phyloP scores from a whole-genome alignment of 2,888 invertebrate species.

The Homarus gammarus region DNA sequence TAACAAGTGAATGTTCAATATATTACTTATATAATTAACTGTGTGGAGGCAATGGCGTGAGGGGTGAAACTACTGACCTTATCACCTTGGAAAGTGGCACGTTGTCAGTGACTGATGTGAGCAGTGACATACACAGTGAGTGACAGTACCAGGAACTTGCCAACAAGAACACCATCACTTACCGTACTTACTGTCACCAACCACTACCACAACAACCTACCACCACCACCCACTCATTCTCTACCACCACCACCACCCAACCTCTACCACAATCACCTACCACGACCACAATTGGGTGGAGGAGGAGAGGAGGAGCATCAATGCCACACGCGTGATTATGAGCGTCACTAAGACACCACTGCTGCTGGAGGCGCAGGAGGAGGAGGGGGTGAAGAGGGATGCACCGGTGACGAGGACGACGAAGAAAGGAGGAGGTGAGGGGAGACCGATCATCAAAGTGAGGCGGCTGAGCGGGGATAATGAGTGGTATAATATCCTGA shows the following conservation, averaged over 20 bases:
- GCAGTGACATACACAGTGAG: no score
- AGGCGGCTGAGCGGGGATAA: slow-evolving; percentile 58
- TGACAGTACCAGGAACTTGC: no score
- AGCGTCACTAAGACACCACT: neutral
- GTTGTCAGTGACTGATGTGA: no score
- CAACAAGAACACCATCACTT: no score
- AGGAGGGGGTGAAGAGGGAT: neutral
- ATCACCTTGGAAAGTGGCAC: no score
- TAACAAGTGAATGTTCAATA: no score
- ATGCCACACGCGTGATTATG: slow-evolving; percentile 16
- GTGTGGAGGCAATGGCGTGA: no score
- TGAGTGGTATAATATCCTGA: slow-evolving; percentile 55
- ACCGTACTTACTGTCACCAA: no score
- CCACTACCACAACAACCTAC: no score
- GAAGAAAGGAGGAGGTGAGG: slow-evolving; percentile 8
- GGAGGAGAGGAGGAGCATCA: slow-evolving; percentile 2
- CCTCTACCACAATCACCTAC: neutral
- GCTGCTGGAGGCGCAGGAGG: slow-evolving; percentile 15
- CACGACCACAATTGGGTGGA: slow-evolving; percentile 17
- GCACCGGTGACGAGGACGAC: neutral
- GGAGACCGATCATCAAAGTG: slow-evolving; percentile 58
- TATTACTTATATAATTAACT: no score
- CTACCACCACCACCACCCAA: no score
- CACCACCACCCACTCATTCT: neutral
- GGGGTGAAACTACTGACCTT: no score